These are phyloP conservation scores for Hymenopus coronatus DNA, from an alignment of 2,888 invertebrate genomes.

Conservation along the genomic window DNA sequence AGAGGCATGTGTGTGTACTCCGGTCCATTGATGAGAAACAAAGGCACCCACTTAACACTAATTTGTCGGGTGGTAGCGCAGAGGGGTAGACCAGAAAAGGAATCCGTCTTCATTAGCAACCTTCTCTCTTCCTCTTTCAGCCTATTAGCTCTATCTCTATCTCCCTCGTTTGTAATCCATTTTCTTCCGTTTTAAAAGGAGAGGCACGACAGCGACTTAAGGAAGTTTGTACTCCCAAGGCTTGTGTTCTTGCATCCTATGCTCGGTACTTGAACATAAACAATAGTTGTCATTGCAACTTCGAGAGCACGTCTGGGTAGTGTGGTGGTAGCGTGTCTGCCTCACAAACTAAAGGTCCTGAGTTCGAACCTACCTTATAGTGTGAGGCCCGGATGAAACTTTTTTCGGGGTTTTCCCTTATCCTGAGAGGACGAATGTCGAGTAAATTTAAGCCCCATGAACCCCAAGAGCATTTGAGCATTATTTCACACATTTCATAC, in stretches of 20 bases:
- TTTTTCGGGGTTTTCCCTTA: too few relatives aligned
- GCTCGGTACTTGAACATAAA: too few relatives aligned
- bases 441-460: too few relatives aligned
- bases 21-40: conserved; percentile 25
- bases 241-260: neutral
- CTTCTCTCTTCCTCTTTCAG: neutral
- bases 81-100: neutral
- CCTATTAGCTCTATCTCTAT: neutral
- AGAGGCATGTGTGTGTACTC: neutral
- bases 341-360: too few relatives aligned
- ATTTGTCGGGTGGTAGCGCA: conserved; percentile 12
- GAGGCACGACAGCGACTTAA: neutral
- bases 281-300: too few relatives aligned
- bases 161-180: neutral
- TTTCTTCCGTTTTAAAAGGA: neutral
- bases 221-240: neutral
- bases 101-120: conserved; percentile 27
- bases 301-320: too few relatives aligned
- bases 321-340: too few relatives aligned
- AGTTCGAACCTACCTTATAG: too few relatives aligned
- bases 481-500: too few relatives aligned
- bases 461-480: too few relatives aligned
- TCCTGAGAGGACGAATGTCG: too few relatives aligned
- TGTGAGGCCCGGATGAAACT: too few relatives aligned
- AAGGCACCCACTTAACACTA: conserved; percentile 27